Percentiles rank a stretch among this genome's conserved stretches.
These are phyloP conservation scores for Drosophila ambigua DNA, from an alignment of 1,140 invertebrate genomes.

Conservation along the genomic window DNA sequence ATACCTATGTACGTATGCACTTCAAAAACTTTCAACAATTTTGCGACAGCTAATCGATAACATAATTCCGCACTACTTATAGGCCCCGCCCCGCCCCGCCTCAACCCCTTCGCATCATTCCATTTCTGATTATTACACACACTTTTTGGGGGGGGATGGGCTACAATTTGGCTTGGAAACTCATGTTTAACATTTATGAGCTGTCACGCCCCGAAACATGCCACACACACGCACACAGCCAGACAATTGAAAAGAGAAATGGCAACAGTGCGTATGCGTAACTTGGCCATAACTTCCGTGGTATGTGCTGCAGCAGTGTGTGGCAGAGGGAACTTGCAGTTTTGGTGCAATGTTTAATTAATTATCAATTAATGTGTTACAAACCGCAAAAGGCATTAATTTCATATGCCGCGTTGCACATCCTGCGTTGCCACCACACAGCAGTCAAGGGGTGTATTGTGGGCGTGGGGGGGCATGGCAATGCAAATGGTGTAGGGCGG, in stretches of 20 bases:
- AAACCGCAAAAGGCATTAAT: conserved; percentile 76
- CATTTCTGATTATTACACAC: not conserved
- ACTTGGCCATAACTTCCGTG: conserved; percentile 12
- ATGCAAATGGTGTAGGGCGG: not conserved
- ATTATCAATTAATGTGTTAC: conserved; percentile 81
- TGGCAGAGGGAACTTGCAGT: conserved; percentile 35
- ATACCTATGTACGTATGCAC: too few species aligned
- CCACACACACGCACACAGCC: not conserved
- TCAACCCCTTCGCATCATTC: not conserved
- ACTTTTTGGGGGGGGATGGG: too few species aligned
- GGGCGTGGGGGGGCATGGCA: too few species aligned
- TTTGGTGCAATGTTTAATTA: conserved; percentile 78
- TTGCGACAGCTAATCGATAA: conserved; percentile 8
- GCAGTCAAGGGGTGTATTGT: conserved; percentile 24
- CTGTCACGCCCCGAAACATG: conserved; percentile 34
- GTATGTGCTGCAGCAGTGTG: conserved; percentile 5
- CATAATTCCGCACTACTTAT: conserved; percentile 18
- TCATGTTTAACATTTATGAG: conserved; percentile 50
- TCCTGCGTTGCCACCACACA: conserved; percentile 9
- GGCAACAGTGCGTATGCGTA: conserved; percentile 37
- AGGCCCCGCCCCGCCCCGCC: not conserved
- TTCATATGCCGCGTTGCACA: conserved; percentile 76
- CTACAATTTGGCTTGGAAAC: conserved; percentile 9
- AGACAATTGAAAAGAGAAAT: not conserved
- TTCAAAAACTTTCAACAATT: not conserved